Conservation (phyloP, 2,113 vertebrate species). For the Colossoma macropomum region DNA sequence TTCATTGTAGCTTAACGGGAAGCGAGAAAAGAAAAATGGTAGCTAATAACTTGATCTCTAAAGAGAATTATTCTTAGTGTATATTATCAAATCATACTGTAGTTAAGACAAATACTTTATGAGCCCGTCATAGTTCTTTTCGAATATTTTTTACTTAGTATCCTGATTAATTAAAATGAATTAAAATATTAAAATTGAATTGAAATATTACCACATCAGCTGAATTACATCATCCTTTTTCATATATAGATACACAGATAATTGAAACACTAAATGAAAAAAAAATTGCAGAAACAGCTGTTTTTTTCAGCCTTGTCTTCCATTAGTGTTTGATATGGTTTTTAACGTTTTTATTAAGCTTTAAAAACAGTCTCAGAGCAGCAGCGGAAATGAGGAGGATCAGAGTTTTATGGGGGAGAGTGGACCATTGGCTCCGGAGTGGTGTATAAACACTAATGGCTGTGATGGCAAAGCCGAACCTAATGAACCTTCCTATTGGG, state of each 20-base stretch:
- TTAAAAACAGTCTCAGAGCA: constrained; percentile 7
- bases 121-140: no score
- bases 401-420: background rate
- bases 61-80: no score
- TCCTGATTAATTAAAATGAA: background rate
- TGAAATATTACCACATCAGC: background rate
- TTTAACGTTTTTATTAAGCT: constrained; percentile 9
- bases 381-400: background rate
- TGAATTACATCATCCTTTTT: background rate
- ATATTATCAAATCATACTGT: no score
- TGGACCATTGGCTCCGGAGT: background rate
- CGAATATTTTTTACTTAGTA: background rate
- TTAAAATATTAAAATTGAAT: background rate
- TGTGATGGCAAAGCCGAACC: constrained; percentile 38
- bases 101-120: no score
- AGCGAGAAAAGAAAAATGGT: no score
- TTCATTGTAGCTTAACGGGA: no score
- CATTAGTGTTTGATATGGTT: background rate
- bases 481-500: constrained; percentile 35
- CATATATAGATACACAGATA: background rate
- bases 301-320: background rate
- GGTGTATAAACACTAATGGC: constrained; percentile 30
- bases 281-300: background rate
- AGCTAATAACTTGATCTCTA: no score
- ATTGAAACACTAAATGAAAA: background rate